Evolutionary conservation across 1,140 invertebrate genomes (phyloP).

Genomic region (Sycophila sp.): DNA sequence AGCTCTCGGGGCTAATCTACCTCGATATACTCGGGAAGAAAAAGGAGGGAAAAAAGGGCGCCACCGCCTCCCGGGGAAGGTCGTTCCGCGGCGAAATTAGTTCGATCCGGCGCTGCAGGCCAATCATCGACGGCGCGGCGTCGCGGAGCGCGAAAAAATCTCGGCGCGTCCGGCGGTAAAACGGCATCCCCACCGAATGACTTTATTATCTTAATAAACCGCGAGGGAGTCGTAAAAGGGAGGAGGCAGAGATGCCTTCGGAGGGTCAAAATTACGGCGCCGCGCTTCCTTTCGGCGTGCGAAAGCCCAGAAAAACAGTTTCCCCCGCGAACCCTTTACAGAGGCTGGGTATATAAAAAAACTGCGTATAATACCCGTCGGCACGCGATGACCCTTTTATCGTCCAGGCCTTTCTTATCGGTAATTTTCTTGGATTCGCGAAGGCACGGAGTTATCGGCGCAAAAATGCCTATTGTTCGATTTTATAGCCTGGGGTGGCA

Average conservation of each 20-base stretch:
- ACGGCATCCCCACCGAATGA: background rate
- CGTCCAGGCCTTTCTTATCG: background rate
- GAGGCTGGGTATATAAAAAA: background rate
- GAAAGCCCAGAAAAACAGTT: background rate
- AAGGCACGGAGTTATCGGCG: too few species aligned
- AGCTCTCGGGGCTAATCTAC: too few species aligned
- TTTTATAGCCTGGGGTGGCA: too few species aligned
- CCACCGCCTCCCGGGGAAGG: too few species aligned
- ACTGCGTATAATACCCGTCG: too few species aligned
- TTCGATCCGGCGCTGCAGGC: background rate
- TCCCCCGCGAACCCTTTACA: background rate
- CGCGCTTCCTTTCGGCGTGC: background rate
- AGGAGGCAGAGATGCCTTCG: background rate
- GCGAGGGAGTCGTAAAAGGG: background rate
- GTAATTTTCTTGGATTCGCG: too few species aligned
- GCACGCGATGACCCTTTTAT: too few species aligned
- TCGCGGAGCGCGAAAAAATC: background rate
- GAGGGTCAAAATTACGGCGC: background rate
- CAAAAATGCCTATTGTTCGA: too few species aligned
- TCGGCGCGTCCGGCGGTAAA: background rate
- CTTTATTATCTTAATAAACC: slow-evolving; percentile 18
- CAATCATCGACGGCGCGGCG: background rate
- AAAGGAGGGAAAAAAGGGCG: too few species aligned
- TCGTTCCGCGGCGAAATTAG: too few species aligned
- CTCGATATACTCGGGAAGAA: too few species aligned